Conservation (phyloP, 2,113 vertebrate genomes). For the Takifugu bimaculatus region DNA sequence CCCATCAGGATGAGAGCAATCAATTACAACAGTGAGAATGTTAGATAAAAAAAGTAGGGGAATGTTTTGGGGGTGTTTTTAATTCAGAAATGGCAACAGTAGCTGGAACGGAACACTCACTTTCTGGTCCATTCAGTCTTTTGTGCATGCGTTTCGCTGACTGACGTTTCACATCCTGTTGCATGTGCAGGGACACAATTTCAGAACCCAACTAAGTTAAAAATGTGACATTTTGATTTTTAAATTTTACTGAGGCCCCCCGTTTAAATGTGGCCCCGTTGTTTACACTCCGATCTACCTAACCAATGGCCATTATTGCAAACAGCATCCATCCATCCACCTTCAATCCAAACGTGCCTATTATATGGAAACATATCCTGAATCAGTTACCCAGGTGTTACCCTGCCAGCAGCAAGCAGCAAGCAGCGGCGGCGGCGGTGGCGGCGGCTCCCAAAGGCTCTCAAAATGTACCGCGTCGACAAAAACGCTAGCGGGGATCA, state of each 20-base stretch:
- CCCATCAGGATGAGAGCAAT: conserved; percentile 17
- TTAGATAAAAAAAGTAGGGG: no score
- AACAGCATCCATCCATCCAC: conserved; percentile 37
- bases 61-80: no score
- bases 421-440: background rate
- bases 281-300: conserved; percentile 13
- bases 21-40: conserved; percentile 2
- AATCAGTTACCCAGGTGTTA: conserved; percentile 62
- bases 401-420: conserved; percentile 44
- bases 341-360: conserved; percentile 71
- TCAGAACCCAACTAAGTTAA: conserved; percentile 1
- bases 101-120: no score
- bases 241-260: background rate
- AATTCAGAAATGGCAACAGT: no score
- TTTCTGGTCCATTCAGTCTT: background rate
- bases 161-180: conserved; percentile 16
- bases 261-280: conserved; percentile 1
- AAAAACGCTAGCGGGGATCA: no score
- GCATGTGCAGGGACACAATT: conserved; percentile 4
- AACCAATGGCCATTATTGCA: conserved; percentile 27
- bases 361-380: conserved; percentile 70
- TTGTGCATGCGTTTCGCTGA: background rate
- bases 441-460: no score
- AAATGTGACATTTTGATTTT: conserved; percentile 3
- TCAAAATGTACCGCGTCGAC: no score